These are phyloP conservation scores for Nasua narica DNA, from an alignment of 2,797 vertebrate genomes.

Conservation along the genomic window DNA sequence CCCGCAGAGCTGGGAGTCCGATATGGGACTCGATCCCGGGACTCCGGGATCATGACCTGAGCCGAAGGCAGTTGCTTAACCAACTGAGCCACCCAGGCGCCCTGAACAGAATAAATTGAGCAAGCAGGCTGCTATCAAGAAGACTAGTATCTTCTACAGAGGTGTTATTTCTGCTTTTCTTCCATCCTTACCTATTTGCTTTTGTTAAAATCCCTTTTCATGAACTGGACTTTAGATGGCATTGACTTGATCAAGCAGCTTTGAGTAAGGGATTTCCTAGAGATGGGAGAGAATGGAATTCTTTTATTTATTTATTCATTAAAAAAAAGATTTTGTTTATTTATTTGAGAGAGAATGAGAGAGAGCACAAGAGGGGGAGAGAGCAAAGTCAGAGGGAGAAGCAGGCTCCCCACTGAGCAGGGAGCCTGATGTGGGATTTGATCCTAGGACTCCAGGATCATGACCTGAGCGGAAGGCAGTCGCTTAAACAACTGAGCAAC, in stretches of 20 bases:
- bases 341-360: neutral
- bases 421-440: no score
- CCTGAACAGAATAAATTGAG: neutral
- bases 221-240: neutral
- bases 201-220: conserved; percentile 5
- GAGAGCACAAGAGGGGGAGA: no score
- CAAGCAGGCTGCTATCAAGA: neutral
- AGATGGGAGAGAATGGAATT: neutral
- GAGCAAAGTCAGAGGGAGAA: no score
- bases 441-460: no score
- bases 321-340: neutral
- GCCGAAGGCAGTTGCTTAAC: no score
- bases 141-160: neutral
- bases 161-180: neutral
- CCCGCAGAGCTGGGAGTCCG: no score
- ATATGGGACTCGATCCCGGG: no score
- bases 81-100: no score
- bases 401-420: no score
- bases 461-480: no score
- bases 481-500: no score
- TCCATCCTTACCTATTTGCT: neutral
- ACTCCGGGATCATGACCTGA: no score
- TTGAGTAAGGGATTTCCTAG: neutral
- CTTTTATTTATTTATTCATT: neutral
- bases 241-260: neutral